Evolutionary conservation across 2,113 vertebrate species (phyloP).

Genomic region (Leucopternis melanops): DNA sequence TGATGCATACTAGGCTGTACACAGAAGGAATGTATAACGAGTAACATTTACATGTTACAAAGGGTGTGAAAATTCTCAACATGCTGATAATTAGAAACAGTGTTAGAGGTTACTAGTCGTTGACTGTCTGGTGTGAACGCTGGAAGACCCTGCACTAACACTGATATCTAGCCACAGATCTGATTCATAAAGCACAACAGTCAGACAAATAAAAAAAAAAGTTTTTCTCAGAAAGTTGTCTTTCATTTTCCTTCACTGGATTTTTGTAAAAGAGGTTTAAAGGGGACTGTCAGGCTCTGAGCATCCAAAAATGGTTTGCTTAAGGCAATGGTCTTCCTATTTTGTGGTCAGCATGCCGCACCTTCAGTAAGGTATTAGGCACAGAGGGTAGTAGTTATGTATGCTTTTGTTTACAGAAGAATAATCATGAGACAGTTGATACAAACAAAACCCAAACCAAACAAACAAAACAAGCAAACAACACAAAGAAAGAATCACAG

Average conservation of each 20-base stretch:
- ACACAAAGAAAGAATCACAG: background rate
- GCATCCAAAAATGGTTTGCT: background rate
- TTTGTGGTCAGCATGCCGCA: background rate
- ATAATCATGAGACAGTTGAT: background rate
- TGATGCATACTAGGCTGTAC: background rate
- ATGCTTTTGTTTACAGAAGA: background rate
- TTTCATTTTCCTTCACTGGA: background rate
- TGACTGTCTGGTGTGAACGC: background rate
- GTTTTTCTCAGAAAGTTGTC: background rate
- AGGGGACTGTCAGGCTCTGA: background rate
- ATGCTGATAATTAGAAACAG: slow-evolving; percentile 3
- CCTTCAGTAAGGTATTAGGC: background rate
- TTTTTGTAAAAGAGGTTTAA: background rate
- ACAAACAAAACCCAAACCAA: background rate
- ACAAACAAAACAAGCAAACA: background rate
- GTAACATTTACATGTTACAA: background rate
- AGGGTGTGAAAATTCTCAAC: background rate
- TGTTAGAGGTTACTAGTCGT: background rate
- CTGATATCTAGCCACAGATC: background rate
- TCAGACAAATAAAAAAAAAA: background rate
- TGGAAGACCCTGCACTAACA: background rate
- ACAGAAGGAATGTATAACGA: background rate
- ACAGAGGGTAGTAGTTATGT: background rate
- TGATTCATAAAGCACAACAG: background rate
- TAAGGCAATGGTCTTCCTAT: background rate